Conservation (phyloP, 2,113 vertebrate species). For the Sarotherodon lohbergeri region DNA sequence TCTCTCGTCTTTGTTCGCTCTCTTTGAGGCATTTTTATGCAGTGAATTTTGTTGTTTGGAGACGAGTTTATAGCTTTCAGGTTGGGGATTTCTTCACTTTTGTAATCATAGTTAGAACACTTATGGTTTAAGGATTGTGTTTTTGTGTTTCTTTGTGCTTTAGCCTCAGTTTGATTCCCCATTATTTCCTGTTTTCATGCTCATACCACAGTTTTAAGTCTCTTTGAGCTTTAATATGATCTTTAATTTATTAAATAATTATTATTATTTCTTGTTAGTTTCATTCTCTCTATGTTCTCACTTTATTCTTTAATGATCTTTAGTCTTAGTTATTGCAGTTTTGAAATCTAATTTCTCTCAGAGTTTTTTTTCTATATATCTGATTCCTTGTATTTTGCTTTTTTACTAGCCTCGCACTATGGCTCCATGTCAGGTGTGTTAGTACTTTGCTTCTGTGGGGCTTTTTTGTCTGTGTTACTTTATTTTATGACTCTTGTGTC, state of each 20-base stretch:
- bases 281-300: background rate
- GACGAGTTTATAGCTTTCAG: background rate
- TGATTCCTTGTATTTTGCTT: background rate
- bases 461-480: background rate
- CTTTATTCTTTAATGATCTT: background rate
- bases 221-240: background rate
- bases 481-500: background rate
- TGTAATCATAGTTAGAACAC: background rate
- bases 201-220: background rate
- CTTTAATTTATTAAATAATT: background rate
- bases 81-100: background rate
- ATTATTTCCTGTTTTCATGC: background rate
- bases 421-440: background rate
- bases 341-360: background rate
- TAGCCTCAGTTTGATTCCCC: background rate
- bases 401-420: background rate
- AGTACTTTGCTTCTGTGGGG: accelerated
- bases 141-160: background rate
- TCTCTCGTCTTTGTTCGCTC: background rate
- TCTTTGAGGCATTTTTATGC: background rate
- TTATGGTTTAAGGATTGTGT: background rate
- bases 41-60: accelerated
- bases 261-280: background rate
- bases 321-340: background rate
- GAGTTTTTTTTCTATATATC: background rate